Evolutionary conservation across 1,140 invertebrate species (phyloP), one percentile per base, ranked within the genome.

Genomic region (Tigriopus japonicus): DNA sequence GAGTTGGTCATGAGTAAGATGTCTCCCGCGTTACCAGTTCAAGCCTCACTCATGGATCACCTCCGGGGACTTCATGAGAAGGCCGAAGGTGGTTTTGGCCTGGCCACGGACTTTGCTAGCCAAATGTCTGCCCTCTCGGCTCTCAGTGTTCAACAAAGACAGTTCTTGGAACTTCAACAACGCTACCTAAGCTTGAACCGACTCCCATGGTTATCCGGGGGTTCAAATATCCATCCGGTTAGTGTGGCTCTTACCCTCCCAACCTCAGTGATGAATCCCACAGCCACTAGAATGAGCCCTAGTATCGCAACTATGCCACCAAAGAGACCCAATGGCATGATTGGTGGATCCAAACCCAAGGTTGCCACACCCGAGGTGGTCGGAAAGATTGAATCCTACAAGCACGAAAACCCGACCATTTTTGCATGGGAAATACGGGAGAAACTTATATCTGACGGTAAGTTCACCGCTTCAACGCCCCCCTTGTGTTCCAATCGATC

Each of bases 261-360:
- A 17, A 40, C 15, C 15, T 21, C 28, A 13, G 15, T 42, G 14
- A 19, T n/a, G n/a, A 45, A 19, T 3, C 28, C 45, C 42, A 6
- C 14, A 23, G 9, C 28, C 42, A 1, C 15, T 23, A 45, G 58
- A 14, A n/a, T 42, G 12, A 35, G 45, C 66, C 91, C 93, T 9
- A 35, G 28, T 35, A 35, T 35, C 28, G 28, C 28, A 3, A 35
- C 3, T 9, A 35, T 35, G 28, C 28, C 28, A 35, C 28, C 28
- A 35, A 35, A 35, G 28, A 35, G 28, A 35, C 28, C 28, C 28
- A 35, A 35, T 42, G 88, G 92, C 54, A 81, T 96, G 67, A 97
- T 98, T 68, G 95, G 94, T 59, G 95, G 95, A 56, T 95, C 90
- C 72, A 98, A 98, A 75, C 94, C 94, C 15, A 91, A 97, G 75